These are phyloP conservation scores for Excalfactoria chinensis DNA, from an alignment of 2,113 vertebrate species.

Conservation along the genomic window DNA sequence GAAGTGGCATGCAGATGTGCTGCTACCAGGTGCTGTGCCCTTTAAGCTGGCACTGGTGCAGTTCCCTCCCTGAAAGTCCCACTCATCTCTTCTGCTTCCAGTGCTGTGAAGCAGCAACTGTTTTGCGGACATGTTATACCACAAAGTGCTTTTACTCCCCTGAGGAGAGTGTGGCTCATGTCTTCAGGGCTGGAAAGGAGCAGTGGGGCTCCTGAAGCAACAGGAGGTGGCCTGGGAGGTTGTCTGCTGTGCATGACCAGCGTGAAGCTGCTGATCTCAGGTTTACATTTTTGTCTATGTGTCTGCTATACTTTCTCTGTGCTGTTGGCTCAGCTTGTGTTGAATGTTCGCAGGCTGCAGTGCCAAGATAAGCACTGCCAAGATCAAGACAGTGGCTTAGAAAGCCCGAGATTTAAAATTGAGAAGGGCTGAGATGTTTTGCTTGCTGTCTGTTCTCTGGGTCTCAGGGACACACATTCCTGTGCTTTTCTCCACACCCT, in stretches of 20 bases:
- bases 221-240: neutral
- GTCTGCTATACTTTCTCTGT: neutral
- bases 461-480: neutral
- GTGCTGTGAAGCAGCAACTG: neutral
- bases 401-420: conserved; percentile 9
- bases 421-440: conserved; percentile 28
- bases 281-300: neutral
- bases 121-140: neutral
- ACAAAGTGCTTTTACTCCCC: neutral
- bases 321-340: conserved; percentile 28
- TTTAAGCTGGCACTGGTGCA: neutral
- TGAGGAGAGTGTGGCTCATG: neutral
- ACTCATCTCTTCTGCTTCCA: neutral
- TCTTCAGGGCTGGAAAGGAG: neutral
- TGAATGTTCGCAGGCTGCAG: conserved; percentile 28
- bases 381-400: conserved; percentile 63
- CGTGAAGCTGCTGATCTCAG: neutral
- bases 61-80: neutral
- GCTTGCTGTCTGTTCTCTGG: conserved; percentile 33
- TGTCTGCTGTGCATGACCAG: neutral
- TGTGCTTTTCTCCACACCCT: neutral
- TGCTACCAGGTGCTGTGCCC: neutral
- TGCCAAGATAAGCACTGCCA: conserved; percentile 62
- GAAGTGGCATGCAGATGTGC: neutral
- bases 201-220: neutral